A percentile compares a stretch with the other conserved stretches of the same genome.
Conservation (phyloP, 2,797 vertebrate genomes). For the Bufotes viridis region DNA sequence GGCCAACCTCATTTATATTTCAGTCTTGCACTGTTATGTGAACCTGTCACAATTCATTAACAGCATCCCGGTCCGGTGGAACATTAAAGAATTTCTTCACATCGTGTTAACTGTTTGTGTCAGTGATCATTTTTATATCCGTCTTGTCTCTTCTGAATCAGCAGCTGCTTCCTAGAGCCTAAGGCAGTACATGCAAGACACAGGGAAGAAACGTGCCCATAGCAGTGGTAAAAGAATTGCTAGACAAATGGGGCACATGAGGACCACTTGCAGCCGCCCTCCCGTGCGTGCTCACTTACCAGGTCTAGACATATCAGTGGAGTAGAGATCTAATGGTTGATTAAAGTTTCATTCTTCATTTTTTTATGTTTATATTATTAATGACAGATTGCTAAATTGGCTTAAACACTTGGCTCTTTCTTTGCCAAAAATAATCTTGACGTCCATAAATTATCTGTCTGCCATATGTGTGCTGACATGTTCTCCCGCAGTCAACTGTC, state of each 20-base stretch:
- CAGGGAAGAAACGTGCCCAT: not conserved
- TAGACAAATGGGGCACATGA: not conserved
- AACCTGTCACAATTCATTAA: slow-evolving; percentile 24
- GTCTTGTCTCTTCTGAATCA: not conserved
- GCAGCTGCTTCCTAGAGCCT: not conserved
- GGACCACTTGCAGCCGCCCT: not conserved
- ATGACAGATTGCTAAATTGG: slow-evolving; percentile 83
- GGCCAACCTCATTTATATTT: slow-evolving; percentile 30
- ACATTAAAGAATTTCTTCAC: slow-evolving; percentile 19
- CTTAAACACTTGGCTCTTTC: slow-evolving; percentile 77
- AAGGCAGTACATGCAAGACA: not conserved
- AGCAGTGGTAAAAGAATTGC: not conserved
- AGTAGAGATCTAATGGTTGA: slow-evolving; percentile 22
- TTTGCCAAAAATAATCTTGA: slow-evolving; percentile 85
- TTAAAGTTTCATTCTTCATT: slow-evolving; percentile 74
- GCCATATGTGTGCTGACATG: slow-evolving; percentile 86
- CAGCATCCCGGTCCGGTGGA: not conserved
- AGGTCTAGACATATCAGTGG: slow-evolving; percentile 19
- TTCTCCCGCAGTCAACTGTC: slow-evolving; percentile 83
- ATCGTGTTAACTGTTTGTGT: slow-evolving; percentile 12
- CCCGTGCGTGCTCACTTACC: not conserved
- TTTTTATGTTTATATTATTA: slow-evolving; percentile 81
- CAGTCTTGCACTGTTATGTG: slow-evolving; percentile 5
- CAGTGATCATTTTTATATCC: slow-evolving; percentile 20
- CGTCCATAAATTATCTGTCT: slow-evolving; percentile 83